A percentile compares a stretch with the other conserved stretches of the same genome.
Conservation (phyloP, 2,113 vertebrate species). For the Tenrec ecaudatus region DNA sequence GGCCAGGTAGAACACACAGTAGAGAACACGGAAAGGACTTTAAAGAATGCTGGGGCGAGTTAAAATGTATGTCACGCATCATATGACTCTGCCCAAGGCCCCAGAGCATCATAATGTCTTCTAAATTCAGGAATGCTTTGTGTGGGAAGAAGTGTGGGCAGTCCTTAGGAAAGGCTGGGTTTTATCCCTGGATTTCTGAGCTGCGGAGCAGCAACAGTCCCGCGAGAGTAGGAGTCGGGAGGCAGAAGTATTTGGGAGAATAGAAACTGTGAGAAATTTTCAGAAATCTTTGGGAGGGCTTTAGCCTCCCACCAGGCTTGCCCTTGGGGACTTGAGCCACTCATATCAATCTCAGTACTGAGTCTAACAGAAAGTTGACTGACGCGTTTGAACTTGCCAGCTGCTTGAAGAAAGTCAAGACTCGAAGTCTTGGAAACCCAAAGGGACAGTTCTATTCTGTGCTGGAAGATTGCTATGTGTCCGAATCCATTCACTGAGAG, state of each 20-base stretch:
- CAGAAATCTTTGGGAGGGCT: slow-evolving; percentile 30
- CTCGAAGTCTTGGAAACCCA: too few relatives aligned
- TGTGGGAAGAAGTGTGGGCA: slow-evolving; percentile 51
- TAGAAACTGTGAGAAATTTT: neutral
- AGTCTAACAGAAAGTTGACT: too few relatives aligned
- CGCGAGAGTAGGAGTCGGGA: neutral
- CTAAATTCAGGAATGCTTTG: neutral
- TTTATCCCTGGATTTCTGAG: slow-evolving; percentile 37
- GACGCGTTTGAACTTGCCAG: too few relatives aligned
- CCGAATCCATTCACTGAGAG: too few relatives aligned
- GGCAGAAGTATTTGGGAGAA: slow-evolving; percentile 11
- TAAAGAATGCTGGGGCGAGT: slow-evolving; percentile 10
- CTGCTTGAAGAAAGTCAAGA: too few relatives aligned
- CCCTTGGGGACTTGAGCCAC: neutral
- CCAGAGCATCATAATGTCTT: neutral
- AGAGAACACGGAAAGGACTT: neutral
- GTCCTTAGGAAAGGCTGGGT: neutral
- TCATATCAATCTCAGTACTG: neutral
- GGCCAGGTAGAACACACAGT: neutral
- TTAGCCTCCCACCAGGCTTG: neutral
- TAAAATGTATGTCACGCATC: neutral
- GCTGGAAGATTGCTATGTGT: too few relatives aligned
- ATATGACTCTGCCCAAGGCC: neutral
- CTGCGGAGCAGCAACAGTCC: neutral
- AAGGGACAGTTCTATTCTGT: too few relatives aligned